These are phyloP conservation scores for Matsumyia berberina DNA, from an alignment of 2,888 invertebrate species.

Conservation along the genomic window DNA sequence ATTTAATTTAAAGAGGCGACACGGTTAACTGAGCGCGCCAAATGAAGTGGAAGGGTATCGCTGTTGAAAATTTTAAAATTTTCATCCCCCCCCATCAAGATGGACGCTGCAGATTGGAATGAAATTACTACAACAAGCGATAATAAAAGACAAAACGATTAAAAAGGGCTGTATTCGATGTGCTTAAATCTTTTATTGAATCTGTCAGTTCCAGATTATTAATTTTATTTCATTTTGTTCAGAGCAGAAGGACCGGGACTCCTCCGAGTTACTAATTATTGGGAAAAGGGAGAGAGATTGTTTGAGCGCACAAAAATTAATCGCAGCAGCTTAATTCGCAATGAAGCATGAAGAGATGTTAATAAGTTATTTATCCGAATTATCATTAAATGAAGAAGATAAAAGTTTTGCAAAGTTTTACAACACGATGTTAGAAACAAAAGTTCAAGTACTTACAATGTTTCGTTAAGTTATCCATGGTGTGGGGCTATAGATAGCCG, in stretches of 20 bases:
- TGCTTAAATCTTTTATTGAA: slow-evolving; percentile 23
- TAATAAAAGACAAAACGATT: slow-evolving; percentile 23
- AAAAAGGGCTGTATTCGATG: slow-evolving; percentile 20
- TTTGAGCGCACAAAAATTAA: too few relatives aligned
- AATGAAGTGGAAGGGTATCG: background rate
- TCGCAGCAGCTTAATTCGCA: too few relatives aligned
- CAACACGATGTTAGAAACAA: background rate
- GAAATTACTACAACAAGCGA: slow-evolving; percentile 7
- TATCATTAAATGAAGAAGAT: slow-evolving; percentile 6
- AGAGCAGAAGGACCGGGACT: background rate
- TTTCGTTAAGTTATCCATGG: background rate
- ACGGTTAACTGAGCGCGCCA: background rate
- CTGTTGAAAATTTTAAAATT: background rate
- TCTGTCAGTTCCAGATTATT: slow-evolving; percentile 40
- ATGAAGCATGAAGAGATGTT: background rate
- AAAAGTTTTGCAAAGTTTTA: slow-evolving; percentile 4
- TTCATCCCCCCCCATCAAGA: background rate
- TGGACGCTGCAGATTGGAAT: background rate
- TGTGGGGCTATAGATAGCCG: background rate
- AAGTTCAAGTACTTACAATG: slow-evolving; percentile 9
- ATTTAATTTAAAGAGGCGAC: slow-evolving; percentile 8
- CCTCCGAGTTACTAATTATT: background rate
- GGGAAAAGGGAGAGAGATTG: too few relatives aligned
- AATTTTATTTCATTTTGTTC: slow-evolving; percentile 6
- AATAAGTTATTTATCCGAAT: slow-evolving; percentile 10